Percentiles rank a stretch among this genome's conserved stretches.
Evolutionary conservation across 1,140 invertebrate genomes (phyloP).

Genomic region (Polypedilum pembai): DNA sequence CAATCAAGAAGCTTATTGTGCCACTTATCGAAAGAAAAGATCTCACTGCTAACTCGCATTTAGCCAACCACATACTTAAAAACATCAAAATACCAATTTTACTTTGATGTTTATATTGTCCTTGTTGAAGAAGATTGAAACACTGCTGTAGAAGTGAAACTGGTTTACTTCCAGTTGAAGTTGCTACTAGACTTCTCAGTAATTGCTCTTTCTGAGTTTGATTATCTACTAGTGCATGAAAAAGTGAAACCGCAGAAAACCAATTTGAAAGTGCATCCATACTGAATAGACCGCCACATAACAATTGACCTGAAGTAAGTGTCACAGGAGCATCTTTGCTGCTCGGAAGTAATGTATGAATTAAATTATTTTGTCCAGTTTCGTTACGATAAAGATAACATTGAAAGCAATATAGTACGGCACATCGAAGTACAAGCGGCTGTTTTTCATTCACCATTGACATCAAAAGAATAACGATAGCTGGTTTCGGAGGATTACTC

Average conservation of each 20-base stretch:
- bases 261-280: conserved; percentile 90
- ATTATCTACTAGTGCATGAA: conserved; percentile 86
- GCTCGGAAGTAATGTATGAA: conserved; percentile 85
- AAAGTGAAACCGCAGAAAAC: conserved; percentile 88
- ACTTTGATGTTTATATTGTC: conserved; percentile 71
- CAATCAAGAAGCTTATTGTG: conserved; percentile 76
- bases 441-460: conserved; percentile 99
- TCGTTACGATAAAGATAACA: conserved; percentile 94
- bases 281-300: conserved; percentile 90
- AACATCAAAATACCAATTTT: conserved; percentile 89
- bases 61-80: conserved; percentile 78
- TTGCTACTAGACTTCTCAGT: conserved; percentile 84
- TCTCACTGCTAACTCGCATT: conserved; percentile 76
- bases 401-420: conserved; percentile 95
- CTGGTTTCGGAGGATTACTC: conserved; percentile 82
- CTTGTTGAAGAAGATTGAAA: conserved; percentile 72
- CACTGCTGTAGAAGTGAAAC: conserved; percentile 85
- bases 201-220: conserved; percentile 84
- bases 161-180: conserved; percentile 72
- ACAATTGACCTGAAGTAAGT: conserved; percentile 75
- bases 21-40: conserved; percentile 77
- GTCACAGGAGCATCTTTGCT: conserved; percentile 58
- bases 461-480: conserved; percentile 90
- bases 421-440: conserved; percentile 81
- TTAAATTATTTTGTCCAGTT: conserved; percentile 74